Base-by-base conservation (phyloP, 1,140 invertebrate species). In the Colletes gigas region DNA sequence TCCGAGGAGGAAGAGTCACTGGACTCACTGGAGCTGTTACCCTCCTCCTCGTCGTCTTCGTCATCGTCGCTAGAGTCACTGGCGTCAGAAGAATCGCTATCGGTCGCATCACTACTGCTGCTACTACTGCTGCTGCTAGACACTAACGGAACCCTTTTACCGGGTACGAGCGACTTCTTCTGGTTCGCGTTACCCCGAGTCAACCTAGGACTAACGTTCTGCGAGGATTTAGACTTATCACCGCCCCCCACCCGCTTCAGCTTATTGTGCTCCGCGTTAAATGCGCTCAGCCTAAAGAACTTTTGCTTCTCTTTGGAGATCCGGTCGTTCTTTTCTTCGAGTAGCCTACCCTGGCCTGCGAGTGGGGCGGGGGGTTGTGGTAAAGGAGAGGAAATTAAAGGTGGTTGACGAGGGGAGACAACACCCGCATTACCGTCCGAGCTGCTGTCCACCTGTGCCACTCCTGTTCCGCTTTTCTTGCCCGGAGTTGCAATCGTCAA, bases 291-390 rank as follows among this genome's bases (percentile, higher is more conserved):
- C 91, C 96, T 94, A 94, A 97, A 97, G 94, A 97, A 97, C 92
- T 97, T 97, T 93, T 97, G 96, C 93, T 97, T 97, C 93, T 97
- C 96, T 93, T 97, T 97, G 66, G 96, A 97, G 94, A 97, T 97
- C 88, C 95, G 95, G 92, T 96, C 96, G 91, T 95, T 95, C 89
- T 94, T 94, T 89, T 95, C 94, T 88, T 95, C 94, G 87, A 94
- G 94, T 84, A 92, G 90, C 89, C 90, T 90, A 90, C 91, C 90
- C 90, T 92, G 92, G 89, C 90, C 89, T 88, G 89, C 91, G 89
- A 91, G 89, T 90, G 92, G 91, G 90, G 90, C 89, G 90, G 91
- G 90, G 89, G 90, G 89, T 90, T 90, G 91, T 91, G 91, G 88
- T 90, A 91, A 88, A 87, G 93, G 91, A 91, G 90, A 91, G 92